These are phyloP conservation scores for Pao palembangensis DNA, from an alignment of 2,113 vertebrate species.

Conservation along the genomic window DNA sequence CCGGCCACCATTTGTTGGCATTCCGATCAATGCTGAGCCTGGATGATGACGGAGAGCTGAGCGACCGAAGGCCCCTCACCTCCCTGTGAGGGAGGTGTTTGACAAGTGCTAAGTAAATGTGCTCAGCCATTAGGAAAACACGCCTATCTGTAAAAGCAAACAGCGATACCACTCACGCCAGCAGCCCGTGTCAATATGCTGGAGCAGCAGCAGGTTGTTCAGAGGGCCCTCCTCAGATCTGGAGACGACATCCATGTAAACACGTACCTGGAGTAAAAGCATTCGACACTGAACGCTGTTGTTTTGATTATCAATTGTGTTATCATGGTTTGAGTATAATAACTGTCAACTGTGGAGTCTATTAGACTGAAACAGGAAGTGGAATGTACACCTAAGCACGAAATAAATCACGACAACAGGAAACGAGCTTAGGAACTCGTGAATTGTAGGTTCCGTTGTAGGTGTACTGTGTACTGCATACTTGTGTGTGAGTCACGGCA, in stretches of 20 bases:
- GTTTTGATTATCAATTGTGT: background rate
- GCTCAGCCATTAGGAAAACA: slow-evolving; percentile 62
- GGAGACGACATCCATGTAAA: background rate
- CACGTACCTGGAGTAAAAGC: background rate
- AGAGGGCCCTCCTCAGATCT: background rate
- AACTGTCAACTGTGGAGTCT: background rate
- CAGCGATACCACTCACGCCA: slow-evolving; percentile 59
- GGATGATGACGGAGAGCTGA: slow-evolving; percentile 25
- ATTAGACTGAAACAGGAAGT: background rate
- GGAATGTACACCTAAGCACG: background rate
- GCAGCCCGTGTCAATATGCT: slow-evolving; percentile 56
- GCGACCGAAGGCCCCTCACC: slow-evolving; percentile 48
- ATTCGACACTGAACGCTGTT: background rate
- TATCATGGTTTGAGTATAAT: background rate
- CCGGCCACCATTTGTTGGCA: background rate
- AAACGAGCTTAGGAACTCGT: background rate
- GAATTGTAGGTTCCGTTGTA: background rate
- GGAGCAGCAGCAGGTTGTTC: slow-evolving; percentile 14
- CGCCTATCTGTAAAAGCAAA: slow-evolving; percentile 68
- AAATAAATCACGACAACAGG: background rate
- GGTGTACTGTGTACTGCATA: background rate
- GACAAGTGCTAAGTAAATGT: slow-evolving; percentile 69
- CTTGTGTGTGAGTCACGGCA: slow-evolving; percentile 14
- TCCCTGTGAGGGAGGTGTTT: slow-evolving; percentile 57
- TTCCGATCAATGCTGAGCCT: slow-evolving; percentile 17